These are phyloP conservation scores for Spongilla lacustris DNA, from an alignment of 37 sponge, comb jelly and placozoan genomes.

Conservation along the genomic window DNA sequence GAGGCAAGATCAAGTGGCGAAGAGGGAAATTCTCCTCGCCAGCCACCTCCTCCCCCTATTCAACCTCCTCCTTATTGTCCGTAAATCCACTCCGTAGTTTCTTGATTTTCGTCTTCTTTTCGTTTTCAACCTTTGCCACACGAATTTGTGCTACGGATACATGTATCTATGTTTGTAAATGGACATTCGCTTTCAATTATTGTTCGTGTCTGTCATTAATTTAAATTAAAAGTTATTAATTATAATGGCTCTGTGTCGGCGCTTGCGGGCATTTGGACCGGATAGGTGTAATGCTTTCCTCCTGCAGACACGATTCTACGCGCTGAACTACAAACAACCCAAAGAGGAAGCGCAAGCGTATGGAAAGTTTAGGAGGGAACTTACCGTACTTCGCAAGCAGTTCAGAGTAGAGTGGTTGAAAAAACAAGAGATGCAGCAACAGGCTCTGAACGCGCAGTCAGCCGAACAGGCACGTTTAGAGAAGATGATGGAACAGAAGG, in stretches of 20 bases:
- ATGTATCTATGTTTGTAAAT: not conserved
- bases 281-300: not conserved
- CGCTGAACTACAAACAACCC: constrained; percentile 2
- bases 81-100: not conserved
- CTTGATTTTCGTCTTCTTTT: constrained; percentile 5
- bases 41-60: not conserved
- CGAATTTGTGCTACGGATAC: not conserved
- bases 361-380: constrained; percentile 15
- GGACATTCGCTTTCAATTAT: no score
- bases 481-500: constrained; percentile 31
- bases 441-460: constrained; percentile 47
- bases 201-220: not conserved
- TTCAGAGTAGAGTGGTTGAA: constrained; percentile 17
- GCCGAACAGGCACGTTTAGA: constrained; percentile 51
- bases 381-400: constrained; percentile 15
- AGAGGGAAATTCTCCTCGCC: not conserved
- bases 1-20: constrained; percentile 11
- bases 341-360: constrained; percentile 23
- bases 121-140: not conserved
- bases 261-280: not conserved
- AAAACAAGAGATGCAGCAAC: constrained; percentile 26
- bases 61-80: constrained; percentile 74
- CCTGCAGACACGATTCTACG: not conserved
- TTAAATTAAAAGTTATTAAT: not conserved
- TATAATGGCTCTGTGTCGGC: not conserved